These are phyloP conservation scores for Sturnira hondurensis DNA, from an alignment of 2,113 vertebrate species.

Conservation along the genomic window DNA sequence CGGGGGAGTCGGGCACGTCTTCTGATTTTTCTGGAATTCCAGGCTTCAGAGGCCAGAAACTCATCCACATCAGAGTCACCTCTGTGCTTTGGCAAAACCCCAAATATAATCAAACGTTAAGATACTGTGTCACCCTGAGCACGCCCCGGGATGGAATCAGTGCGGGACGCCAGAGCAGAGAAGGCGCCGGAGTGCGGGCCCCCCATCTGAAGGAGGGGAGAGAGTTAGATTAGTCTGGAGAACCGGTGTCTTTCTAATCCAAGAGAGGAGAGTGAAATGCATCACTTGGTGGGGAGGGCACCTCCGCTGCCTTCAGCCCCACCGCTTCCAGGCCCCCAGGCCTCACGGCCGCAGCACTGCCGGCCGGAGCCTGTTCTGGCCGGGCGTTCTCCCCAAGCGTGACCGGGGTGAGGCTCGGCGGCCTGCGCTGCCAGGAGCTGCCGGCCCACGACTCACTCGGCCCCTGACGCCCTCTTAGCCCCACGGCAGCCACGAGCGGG, in stretches of 20 bases:
- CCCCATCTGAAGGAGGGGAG: background rate
- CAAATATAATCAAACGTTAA: background rate
- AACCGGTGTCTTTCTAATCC: background rate
- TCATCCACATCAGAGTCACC: background rate
- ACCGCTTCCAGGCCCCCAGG: fast-evolving
- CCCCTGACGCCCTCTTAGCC: too few species aligned
- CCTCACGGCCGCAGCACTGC: fast-evolving
- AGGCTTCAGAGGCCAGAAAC: background rate
- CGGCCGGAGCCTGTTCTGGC: fast-evolving
- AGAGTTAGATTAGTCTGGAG: background rate
- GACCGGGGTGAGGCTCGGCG: fast-evolving
- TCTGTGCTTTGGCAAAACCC: background rate
- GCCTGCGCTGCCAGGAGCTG: background rate
- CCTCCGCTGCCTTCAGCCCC: fast-evolving
- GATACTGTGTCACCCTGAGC: fast-evolving
- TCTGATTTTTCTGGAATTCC: background rate
- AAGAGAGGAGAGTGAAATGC: background rate
- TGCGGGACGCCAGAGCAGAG: background rate
- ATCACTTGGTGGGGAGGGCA: fast-evolving
- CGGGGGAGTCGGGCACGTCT: fast-evolving
- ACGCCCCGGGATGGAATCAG: background rate
- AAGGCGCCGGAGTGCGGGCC: background rate
- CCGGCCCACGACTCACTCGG: too few species aligned
- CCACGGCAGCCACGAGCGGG: fast-evolving
- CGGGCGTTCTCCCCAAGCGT: fast-evolving